Evolutionary conservation across 2,113 vertebrate species (phyloP), one percentile per base, ranked within the genome.

Genomic region (Leiothrix lutea): DNA sequence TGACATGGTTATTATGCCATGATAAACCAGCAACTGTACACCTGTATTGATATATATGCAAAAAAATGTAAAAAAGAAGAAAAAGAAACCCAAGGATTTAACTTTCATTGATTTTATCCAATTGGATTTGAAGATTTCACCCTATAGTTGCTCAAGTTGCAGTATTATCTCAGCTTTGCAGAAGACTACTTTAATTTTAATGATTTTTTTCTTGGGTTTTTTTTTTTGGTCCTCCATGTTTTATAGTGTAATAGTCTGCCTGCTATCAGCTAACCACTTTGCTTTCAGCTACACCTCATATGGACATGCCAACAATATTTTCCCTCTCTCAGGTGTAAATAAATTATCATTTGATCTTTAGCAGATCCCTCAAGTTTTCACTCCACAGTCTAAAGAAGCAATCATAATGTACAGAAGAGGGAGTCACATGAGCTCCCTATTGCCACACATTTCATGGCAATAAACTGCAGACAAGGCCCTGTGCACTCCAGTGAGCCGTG

Each of bases 401-500:
- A 47, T 57, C 4, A 19, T 2, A 18, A 80, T 31, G 22, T n/a
- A 33, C n/a, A 83, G 45, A 40, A 56, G 24, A 85, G 14, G 36
- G 36, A 88, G 15, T 44, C 50, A 42, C 9, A 36, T 29, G 60
- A 94, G 35, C 25, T 85, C 38, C n/a, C 51, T 60, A 17, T 35
- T 85, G 78, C 48, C 35, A 56, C 12, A 53, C 4, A 29, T 69
- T 86, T 83, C 21, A 48, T 11, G 29, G 14, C 35, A 75, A 70
- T 51, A 54, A 71, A 44, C 35, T 72, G 38, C 54, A 69, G 33
- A 35, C 11, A 33, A 66, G 26, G 26, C 11, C 17, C 33, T 51
- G 0, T 8, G 2, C 23, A 15, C 12, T 42, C 53, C 54, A 23
- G 12, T 50, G 62, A 44, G 18, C 44, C 1, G 0, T 24, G 13